Percentiles rank a stretch among this genome's conserved stretches.
Conservation (phyloP, 2,888 invertebrate species). For the Buathra laborator region DNA sequence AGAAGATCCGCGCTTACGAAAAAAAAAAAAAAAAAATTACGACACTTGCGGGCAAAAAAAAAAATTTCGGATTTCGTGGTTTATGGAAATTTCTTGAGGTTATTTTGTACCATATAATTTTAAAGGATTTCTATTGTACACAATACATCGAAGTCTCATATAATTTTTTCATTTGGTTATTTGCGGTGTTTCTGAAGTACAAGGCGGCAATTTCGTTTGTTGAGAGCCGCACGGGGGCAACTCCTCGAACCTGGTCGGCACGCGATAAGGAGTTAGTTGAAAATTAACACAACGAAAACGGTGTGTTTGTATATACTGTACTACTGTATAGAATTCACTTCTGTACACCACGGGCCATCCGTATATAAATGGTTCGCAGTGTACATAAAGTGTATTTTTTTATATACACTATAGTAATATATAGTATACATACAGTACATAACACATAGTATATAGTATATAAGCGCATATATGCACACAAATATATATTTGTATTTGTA, state of each 20-base stretch:
- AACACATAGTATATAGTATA: too few species aligned
- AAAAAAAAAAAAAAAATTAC: background rate
- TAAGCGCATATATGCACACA: too few species aligned
- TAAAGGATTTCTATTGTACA: background rate
- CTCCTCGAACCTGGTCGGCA: conserved; percentile 40
- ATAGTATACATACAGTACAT: too few species aligned
- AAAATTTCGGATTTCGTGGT: background rate
- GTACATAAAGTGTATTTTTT: too few species aligned
- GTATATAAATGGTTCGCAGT: background rate
- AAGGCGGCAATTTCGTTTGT: conserved; percentile 46
- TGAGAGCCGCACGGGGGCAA: conserved; percentile 7
- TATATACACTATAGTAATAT: too few species aligned
- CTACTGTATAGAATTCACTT: conserved; percentile 2
- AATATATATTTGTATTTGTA: too few species aligned
- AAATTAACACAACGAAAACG: conserved; percentile 59
- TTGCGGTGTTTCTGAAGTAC: conserved; percentile 5
- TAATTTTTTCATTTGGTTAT: conserved; percentile 23
- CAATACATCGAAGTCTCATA: background rate
- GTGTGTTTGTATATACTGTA: conserved; percentile 4
- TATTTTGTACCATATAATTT: conserved; percentile 7
- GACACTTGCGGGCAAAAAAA: background rate
- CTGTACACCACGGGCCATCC: conserved; percentile 13
- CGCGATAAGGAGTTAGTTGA: conserved; percentile 64
- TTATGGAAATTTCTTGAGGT: background rate
- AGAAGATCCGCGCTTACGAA: background rate